These are phyloP conservation scores for Epinotia ramella DNA, from an alignment of 2,888 invertebrate genomes.

Conservation along the genomic window DNA sequence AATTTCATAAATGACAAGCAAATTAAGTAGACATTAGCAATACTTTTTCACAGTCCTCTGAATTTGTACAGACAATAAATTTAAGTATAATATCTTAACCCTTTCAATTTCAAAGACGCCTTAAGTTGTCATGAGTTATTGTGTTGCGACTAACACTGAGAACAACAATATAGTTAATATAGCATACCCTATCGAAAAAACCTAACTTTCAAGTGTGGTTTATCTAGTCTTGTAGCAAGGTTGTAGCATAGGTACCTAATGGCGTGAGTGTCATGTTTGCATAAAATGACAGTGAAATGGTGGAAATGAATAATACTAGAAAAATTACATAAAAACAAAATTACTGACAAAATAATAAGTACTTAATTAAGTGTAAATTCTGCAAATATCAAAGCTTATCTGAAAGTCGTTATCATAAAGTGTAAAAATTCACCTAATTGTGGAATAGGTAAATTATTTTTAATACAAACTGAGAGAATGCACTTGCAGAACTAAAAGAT, in stretches of 20 bases:
- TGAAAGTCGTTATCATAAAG: neutral
- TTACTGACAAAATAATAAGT: neutral
- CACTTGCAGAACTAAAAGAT: neutral
- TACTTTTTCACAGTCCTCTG: neutral
- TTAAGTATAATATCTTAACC: constrained; percentile 5
- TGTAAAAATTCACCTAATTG: neutral
- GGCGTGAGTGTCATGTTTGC: neutral
- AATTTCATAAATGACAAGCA: constrained; percentile 13
- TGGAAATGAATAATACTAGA: neutral
- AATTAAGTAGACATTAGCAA: constrained; percentile 4
- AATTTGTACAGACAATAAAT: constrained; percentile 3
- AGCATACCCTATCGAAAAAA: neutral
- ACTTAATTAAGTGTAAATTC: neutral
- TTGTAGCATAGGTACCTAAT: neutral
- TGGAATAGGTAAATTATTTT: neutral
- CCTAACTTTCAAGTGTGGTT: neutral
- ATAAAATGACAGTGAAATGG: neutral
- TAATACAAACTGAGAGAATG: neutral
- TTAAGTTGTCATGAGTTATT: neutral
- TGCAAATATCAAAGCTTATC: neutral
- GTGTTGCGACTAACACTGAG: neutral
- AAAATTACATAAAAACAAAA: neutral
- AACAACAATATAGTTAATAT: neutral
- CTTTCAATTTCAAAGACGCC: neutral
- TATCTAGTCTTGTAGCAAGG: neutral